Evolutionary conservation across 37 sponge, comb jelly and placozoan genomes (phyloP), one percentile per base, ranked within the genome.

Genomic region (Mnemiopsis leidyi): DNA sequence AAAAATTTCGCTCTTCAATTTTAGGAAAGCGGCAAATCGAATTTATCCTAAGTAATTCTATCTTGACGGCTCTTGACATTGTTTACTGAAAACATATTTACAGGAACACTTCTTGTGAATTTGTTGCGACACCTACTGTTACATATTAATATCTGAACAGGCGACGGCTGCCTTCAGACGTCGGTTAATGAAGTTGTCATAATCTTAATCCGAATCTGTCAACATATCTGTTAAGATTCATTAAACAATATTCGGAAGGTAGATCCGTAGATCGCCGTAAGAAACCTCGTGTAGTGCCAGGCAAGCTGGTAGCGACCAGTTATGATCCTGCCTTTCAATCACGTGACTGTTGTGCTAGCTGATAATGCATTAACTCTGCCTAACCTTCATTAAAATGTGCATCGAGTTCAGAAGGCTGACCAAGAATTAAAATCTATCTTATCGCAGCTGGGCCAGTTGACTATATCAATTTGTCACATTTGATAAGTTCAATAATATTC

Each of bases 361-460:
- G 5, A n/a, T n/a, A n/a, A 13, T 48, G 61, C 61, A 48, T 48
- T 48, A 48, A 48, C 61, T 48, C 13, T 48, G 61, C 5, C 61
- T 48, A 48, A 13, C 61, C 9, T 13, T 48, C 61, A 48, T 48
- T 48, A 48, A n/a, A 48, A 48, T 48, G 61, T 48, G 13, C 13
- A 48, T 48, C 9, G 61, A 13, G 61, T 48, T 48, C 61, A 48
- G 61, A n/a, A n/a, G n/a, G n/a, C n/a, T n/a, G n/a, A n/a, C n/a
- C n/a, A n/a, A n/a, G n/a, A 48, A 77, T 77, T 77, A 77, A 77
- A 77, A 77, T 77, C 79, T 34, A 77, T 77, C 79, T 77, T 77
- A 77, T 77, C 79, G 79, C 20, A 3, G 73, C 3, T 71, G 61
- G 5, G 61, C 61, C 13, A 13, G 61, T 48, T 48, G 13, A 13